Evolutionary conservation across 2,888 invertebrate species (phyloP), one percentile per base, ranked within the genome.

Genomic region (Agrotis puta): DNA sequence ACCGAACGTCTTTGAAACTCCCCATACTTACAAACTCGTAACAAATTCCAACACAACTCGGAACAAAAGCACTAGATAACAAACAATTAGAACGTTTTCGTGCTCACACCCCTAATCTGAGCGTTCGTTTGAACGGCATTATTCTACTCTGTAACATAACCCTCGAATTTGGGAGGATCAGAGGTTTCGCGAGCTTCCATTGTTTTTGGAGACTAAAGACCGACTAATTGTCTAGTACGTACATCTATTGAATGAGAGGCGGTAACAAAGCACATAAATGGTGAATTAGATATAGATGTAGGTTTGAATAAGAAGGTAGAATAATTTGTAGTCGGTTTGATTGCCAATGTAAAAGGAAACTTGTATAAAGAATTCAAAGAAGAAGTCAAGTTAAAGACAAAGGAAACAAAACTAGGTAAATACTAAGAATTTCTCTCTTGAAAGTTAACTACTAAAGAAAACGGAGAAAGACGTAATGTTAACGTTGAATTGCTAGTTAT

Each of bases 21-120:
- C 14, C 50, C 4, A 50, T 48, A n/a, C 48, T 64, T 57, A 64
- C 66, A 82, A 67, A 82, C 22, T 43, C n/a, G 64, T 68, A 43
- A 77, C 73, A 77, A 83, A 69, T 77, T 81, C 57, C 64, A 50
- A 80, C 74, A 74, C 53, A 68, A 72, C 57, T 53, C 54, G 72
- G 84, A 91, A 92, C 92, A 92, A 91, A 90, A 83, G 87, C 85
- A 82, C 82, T 81, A 89, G 90, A 89, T 90, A 90, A 88, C 90
- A 89, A 89, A 92, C 91, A 92, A 92, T 92, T 92, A 92, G 90
- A 88, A 83, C 85, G 86, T 87, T 88, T 88, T 88, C 90, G 86
- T 87, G 88, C 84, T 83, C 79, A 73, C 81, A 84, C 75, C 85
- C 88, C 87, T 90, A 92, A 92, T 92, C 89, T 90, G 84, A 69